Evolutionary conservation across 1,140 invertebrate genomes (phyloP).

Genomic region (Trichogramma pretiosum): DNA sequence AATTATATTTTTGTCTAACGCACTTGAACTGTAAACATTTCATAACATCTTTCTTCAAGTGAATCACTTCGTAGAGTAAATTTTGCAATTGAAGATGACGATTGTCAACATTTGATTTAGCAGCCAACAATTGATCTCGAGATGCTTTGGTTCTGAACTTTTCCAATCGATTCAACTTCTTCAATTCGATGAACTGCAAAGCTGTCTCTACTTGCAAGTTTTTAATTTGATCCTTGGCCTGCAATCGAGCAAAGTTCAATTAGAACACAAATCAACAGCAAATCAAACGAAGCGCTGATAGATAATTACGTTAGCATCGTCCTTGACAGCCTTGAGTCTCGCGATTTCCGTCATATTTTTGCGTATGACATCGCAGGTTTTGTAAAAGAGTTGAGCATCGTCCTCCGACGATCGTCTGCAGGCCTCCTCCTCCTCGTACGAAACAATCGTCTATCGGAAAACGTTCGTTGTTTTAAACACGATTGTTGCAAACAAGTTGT

Average conservation of each 20-base stretch:
- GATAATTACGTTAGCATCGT: constrained; percentile 44
- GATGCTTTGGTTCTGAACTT: constrained; percentile 76
- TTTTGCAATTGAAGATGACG: constrained; percentile 88
- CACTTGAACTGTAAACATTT: constrained; percentile 89
- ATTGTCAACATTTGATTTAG: constrained; percentile 81
- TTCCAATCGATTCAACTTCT: constrained; percentile 84
- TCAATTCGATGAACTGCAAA: constrained; percentile 67
- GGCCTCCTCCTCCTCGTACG: constrained; percentile 67
- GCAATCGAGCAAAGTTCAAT: no score
- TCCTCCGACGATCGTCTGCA: constrained; percentile 52
- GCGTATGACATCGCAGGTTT: constrained; percentile 59
- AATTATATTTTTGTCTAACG: constrained; percentile 22
- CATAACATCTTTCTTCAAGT: constrained; percentile 86
- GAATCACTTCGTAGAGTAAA: constrained; percentile 88
- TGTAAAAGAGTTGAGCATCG: constrained; percentile 60
- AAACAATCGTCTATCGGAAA: constrained; percentile 58
- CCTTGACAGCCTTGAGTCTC: constrained; percentile 52
- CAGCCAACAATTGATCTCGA: constrained; percentile 66
- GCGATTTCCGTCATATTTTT: constrained; percentile 56
- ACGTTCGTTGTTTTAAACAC: no score
- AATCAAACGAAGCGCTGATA: constrained; percentile 5
- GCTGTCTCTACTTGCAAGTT: constrained; percentile 62
- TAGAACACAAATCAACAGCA: constrained; percentile 9
- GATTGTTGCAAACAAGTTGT: no score
- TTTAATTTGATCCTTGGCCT: constrained; percentile 55